Base-by-base conservation (phyloP, 2,888 invertebrate genomes). In the Melipona bicolor region DNA sequence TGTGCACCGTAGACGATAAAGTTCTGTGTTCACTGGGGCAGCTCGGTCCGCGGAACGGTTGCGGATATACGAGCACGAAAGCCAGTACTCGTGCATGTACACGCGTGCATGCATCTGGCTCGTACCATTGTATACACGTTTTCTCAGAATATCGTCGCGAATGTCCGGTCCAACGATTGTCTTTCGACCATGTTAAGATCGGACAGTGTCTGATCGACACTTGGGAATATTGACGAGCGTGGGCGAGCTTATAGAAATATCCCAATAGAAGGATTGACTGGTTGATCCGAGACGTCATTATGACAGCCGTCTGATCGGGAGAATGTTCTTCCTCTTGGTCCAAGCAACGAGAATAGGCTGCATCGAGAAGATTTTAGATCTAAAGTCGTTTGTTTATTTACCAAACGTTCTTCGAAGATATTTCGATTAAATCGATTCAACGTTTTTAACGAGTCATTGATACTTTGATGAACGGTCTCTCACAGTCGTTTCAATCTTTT, bases 11-110 rank as follows among this genome's bases (percentile, higher is more conserved):
- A 19, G 43, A 81, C 85, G 85, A 85, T 85, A 85, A 85, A 85
- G 85, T 85, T 85, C 85, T 78, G 81, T 84, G 81, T 85, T 81
- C 85, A 11, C 71, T 67, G 56, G 52, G 27, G 59, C 69, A 61
- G 81, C 71, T 65, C 78, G 61, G 85, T 64, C 62, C 64, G 21
- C 43, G 79, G 76, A 83, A 82, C 79, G 71, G 67, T 77, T 72
- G 81, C 78, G 81, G 85, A 85, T 85, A 85, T 85, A 85, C 74
- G 85, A 81, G 81, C 85, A 76, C 85, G 84, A 81, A 76, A 81
- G 61, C n/a, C 13, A 59, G n/a, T 59, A 59, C 9, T 43, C n/a
- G 61, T 17, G 52, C n/a, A 50, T 32, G 64, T 11, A 64, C 36
- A 19, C 64, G 24, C 13, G 27, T 19, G 32, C 62, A 62, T 19